These are phyloP conservation scores for Xerus rutilus DNA, from an alignment of 2,797 vertebrate species.

Conservation along the genomic window DNA sequence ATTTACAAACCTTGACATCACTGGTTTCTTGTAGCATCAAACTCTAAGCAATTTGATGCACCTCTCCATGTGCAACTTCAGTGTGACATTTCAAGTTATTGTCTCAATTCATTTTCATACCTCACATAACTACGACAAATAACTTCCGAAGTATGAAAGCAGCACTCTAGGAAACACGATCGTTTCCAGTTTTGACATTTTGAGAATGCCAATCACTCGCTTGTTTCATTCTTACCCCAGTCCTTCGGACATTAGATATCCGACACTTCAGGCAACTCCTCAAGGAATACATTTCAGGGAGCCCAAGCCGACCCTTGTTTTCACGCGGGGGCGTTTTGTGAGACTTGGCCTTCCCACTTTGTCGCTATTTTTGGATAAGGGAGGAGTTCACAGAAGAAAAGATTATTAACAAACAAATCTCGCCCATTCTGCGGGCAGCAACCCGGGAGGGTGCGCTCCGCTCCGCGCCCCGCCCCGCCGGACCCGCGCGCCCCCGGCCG, in stretches of 20 bases:
- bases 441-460: rapidly evolving
- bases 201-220: not conserved
- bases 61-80: not conserved
- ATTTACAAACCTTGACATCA: not conserved
- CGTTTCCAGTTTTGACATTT: not conserved
- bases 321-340: not conserved
- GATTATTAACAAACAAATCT: not conserved
- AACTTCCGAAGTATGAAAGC: not conserved
- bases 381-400: not conserved
- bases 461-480: not conserved
- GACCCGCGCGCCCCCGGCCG: not conserved
- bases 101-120: not conserved
- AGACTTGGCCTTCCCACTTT: not conserved
- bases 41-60: not conserved
- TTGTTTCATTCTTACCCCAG: not conserved
- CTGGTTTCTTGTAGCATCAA: not conserved
- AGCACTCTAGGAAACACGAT: not conserved
- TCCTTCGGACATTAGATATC: not conserved
- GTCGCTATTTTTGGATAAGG: not conserved
- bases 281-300: not conserved
- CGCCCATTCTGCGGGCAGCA: not conserved
- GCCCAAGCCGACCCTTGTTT: not conserved
- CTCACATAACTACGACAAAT: not conserved
- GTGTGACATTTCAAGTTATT: not conserved
- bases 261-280: not conserved